Conservation (phyloP, 2,888 invertebrate genomes). For the Ichneumoninae sp. region DNA sequence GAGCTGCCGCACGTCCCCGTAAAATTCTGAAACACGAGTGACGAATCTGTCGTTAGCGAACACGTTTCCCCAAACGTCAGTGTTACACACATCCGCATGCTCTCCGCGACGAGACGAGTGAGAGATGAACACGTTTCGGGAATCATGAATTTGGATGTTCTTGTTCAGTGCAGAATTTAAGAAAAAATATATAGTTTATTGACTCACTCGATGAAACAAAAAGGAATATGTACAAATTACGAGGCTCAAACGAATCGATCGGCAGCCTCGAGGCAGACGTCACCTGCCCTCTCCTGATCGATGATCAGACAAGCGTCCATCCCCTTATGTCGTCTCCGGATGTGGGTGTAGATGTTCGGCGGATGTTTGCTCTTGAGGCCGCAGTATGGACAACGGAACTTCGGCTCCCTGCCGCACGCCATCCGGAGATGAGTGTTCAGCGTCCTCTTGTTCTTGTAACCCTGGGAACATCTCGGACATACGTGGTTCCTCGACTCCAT, state of each 20-base stretch:
- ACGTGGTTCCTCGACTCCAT: constrained; percentile 49
- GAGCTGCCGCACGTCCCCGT: background rate
- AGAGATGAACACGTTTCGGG: background rate
- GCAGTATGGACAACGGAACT: constrained; percentile 78
- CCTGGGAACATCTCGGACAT: constrained; percentile 73
- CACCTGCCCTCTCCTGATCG: constrained; percentile 49
- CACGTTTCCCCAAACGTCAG: background rate
- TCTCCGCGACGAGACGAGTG: background rate
- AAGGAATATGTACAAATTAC: background rate
- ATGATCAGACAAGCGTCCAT: constrained; percentile 66
- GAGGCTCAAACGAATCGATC: constrained; percentile 25
- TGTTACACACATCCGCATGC: background rate
- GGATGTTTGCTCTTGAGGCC: constrained; percentile 73
- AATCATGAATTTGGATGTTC: background rate
- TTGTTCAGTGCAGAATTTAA: background rate
- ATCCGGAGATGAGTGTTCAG: constrained; percentile 72
- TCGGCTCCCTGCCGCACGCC: constrained; percentile 78
- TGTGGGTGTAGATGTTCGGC: constrained; percentile 75
- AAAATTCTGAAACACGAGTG: constrained; percentile 58
- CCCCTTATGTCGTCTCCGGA: constrained; percentile 66
- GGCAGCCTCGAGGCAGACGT: constrained; percentile 23
- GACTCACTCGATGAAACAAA: constrained; percentile 1
- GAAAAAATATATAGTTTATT: constrained; percentile 38
- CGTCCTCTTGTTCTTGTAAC: constrained; percentile 73
- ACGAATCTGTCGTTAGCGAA: constrained; percentile 16